Evolutionary conservation across 2,888 invertebrate species (phyloP).

Genomic region (Xestia c-nigrum): DNA sequence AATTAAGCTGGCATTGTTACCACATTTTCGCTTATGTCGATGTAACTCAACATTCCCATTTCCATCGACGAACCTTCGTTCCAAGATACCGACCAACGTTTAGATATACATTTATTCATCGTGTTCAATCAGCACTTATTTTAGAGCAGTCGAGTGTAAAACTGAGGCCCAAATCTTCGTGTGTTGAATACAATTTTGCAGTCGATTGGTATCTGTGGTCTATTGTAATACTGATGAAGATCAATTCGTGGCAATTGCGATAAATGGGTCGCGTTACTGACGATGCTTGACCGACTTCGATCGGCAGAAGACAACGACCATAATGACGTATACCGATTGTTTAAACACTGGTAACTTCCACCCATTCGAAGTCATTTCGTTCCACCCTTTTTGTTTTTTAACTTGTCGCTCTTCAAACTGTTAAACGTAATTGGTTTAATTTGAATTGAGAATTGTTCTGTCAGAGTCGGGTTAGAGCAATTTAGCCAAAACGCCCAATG

Average conservation of each 20-base stretch:
- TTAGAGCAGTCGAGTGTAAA: slow-evolving; percentile 55
- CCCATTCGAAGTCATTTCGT: slow-evolving; percentile 73
- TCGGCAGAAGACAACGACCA: slow-evolving; percentile 69
- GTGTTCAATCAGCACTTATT: slow-evolving; percentile 61
- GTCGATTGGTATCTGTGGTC: slow-evolving; percentile 66
- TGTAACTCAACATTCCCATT: slow-evolving; percentile 41
- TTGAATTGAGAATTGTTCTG: slow-evolving; percentile 22
- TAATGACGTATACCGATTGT: slow-evolving; percentile 75
- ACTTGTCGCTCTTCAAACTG: slow-evolving; percentile 36
- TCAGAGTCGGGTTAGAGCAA: not conserved
- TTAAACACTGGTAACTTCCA: slow-evolving; percentile 71
- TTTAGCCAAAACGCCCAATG: slow-evolving; percentile 6
- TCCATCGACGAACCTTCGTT: slow-evolving; percentile 40
- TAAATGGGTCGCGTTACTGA: slow-evolving; percentile 76
- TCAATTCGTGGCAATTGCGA: slow-evolving; percentile 80
- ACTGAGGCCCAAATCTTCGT: slow-evolving; percentile 58
- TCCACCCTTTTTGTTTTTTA: slow-evolving; percentile 39
- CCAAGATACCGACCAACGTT: slow-evolving; percentile 20
- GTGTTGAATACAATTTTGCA: slow-evolving; percentile 65
- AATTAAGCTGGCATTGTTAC: slow-evolving; percentile 52
- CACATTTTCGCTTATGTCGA: slow-evolving; percentile 41
- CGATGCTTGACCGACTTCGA: slow-evolving; percentile 75
- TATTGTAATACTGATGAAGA: slow-evolving; percentile 75
- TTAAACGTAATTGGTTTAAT: slow-evolving; percentile 30
- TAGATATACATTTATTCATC: slow-evolving; percentile 47